phyloP scores from a whole-genome alignment of 2,113 vertebrate species.

The Oryzias melastigma region DNA sequence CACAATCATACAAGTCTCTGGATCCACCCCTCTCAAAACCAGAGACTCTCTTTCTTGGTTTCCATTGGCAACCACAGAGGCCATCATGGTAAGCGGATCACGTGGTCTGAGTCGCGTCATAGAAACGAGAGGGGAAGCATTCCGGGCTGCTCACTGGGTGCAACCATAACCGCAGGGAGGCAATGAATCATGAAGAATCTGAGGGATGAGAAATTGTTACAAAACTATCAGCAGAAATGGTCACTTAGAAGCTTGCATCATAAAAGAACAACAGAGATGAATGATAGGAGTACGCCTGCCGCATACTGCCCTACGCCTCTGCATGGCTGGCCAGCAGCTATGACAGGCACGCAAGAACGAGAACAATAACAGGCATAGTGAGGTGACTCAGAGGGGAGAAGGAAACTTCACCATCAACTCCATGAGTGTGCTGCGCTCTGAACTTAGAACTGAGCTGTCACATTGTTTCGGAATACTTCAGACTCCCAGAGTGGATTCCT shows the following conservation, averaged over 20 bases:
- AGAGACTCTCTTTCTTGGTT: conserved; percentile 79
- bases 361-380: conserved; percentile 56
- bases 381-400: conserved; percentile 46
- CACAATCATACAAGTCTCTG: conserved; percentile 98
- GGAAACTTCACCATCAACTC: conserved; percentile 10
- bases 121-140: conserved; percentile 29
- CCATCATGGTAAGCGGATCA: conserved; percentile 77
- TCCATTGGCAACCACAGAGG: conserved; percentile 84
- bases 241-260: neutral
- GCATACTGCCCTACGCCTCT: conserved; percentile 20
- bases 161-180: conserved; percentile 25
- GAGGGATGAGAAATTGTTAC: conserved; percentile 14
- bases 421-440: conserved; percentile 12
- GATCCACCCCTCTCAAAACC: conserved; percentile 89
- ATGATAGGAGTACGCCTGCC: neutral
- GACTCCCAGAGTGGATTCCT: conserved; percentile 41
- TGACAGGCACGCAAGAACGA: conserved; percentile 63
- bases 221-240: conserved; percentile 16
- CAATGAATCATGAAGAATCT: conserved; percentile 39
- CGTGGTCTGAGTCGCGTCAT: conserved; percentile 68
- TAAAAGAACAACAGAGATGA: conserved; percentile 17
- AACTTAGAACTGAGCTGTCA: conserved; percentile 39
- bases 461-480: conserved; percentile 42
- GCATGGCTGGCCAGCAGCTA: conserved; percentile 56
- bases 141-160: conserved; percentile 41